A percentile compares a stretch with the other conserved stretches of the same genome.
phyloP scores from a whole-genome alignment of 2,113 vertebrate genomes.

The Lasiurus cinereus region DNA sequence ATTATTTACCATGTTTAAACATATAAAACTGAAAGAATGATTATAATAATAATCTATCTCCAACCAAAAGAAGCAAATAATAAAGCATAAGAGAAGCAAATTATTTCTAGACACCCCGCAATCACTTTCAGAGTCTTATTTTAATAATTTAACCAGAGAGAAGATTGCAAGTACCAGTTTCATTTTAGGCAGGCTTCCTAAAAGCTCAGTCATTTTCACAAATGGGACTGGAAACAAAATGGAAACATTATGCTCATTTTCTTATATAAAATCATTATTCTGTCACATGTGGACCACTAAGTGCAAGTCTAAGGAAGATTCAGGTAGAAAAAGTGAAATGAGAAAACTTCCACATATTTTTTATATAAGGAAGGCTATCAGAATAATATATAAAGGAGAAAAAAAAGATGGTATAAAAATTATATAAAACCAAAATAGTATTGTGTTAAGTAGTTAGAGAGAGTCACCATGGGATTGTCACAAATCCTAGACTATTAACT shows the following conservation, averaged over 20 bases:
- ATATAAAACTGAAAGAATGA: slow-evolving; percentile 10
- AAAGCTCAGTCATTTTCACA: slow-evolving; percentile 68
- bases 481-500: neutral
- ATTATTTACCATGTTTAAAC: slow-evolving; percentile 55
- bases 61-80: slow-evolving; percentile 26
- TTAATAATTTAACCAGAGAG: slow-evolving; percentile 62
- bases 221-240: slow-evolving; percentile 66
- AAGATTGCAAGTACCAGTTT: neutral
- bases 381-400: neutral
- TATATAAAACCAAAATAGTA: neutral
- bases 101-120: neutral
- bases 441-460: slow-evolving; percentile 10
- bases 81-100: slow-evolving; percentile 32
- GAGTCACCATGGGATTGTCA: neutral
- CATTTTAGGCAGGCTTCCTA: slow-evolving; percentile 43
- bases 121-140: slow-evolving; percentile 51
- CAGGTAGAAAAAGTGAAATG: slow-evolving; percentile 41
- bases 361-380: neutral
- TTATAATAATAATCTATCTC: slow-evolving; percentile 49
- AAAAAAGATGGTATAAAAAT: neutral
- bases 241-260: slow-evolving; percentile 60
- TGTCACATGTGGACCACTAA: neutral
- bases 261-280: slow-evolving; percentile 62
- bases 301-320: slow-evolving; percentile 14
- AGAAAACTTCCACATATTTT: neutral